Conservation (phyloP, 2,113 vertebrate genomes). For the Gallinago jamesoni region DNA sequence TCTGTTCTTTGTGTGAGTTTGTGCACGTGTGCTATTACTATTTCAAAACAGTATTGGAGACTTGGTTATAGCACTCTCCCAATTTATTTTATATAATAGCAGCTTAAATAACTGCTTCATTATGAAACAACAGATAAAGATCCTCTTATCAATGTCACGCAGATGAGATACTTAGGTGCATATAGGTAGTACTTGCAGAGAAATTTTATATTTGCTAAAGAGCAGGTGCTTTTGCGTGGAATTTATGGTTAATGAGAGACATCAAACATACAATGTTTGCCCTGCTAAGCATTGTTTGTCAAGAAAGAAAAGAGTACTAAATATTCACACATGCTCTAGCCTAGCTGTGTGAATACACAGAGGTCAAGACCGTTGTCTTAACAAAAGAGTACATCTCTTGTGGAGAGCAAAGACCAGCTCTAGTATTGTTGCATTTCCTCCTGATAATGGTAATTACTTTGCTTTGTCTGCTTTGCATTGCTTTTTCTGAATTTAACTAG, state of each 20-base stretch:
- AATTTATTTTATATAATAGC: slow-evolving; percentile 31
- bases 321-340: neutral
- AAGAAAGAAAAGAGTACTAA: slow-evolving; percentile 59
- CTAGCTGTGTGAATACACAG: neutral
- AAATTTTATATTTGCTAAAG: neutral
- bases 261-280: slow-evolving; percentile 42
- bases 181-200: neutral
- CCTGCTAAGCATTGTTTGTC: slow-evolving; percentile 57
- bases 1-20: neutral
- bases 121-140: neutral
- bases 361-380: slow-evolving; percentile 36
- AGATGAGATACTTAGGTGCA: neutral
- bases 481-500: slow-evolving; percentile 46
- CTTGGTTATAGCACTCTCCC: neutral
- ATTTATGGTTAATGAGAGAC: slow-evolving; percentile 41
- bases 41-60: slow-evolving; percentile 46
- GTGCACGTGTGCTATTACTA: neutral
- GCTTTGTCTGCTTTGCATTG: slow-evolving; percentile 15
- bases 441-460: slow-evolving; percentile 72
- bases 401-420: slow-evolving; percentile 49
- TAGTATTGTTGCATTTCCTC: slow-evolving; percentile 55
- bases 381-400: slow-evolving; percentile 57
- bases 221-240: neutral
- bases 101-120: slow-evolving; percentile 33
- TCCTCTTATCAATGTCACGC: neutral